Conservation (phyloP, 2,888 invertebrate genomes). For the Heliconius erato region DNA sequence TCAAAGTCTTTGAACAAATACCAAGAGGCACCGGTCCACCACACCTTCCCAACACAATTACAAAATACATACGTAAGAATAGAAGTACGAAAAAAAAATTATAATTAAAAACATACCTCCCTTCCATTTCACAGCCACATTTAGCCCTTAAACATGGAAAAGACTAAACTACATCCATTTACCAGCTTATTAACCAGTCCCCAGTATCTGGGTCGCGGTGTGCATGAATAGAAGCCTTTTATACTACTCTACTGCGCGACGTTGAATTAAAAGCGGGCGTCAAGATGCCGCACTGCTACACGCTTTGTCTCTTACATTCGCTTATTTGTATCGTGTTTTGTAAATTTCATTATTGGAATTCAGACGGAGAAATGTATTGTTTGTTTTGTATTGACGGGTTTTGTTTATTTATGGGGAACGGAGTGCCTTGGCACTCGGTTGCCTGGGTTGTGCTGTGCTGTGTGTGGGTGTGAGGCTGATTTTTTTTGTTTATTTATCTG, state of each 20-base stretch:
- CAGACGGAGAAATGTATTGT: conserved; percentile 8
- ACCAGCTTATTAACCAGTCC: conserved; percentile 53
- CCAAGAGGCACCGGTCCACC: neutral
- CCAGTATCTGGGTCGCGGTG: conserved; percentile 62
- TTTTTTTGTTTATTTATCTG: too few species aligned
- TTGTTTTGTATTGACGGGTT: neutral
- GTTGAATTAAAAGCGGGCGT: conserved; percentile 67
- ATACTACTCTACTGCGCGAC: conserved; percentile 67
- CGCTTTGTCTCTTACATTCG: conserved; percentile 39
- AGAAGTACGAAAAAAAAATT: neutral
- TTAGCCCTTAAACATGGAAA: conserved; percentile 13
- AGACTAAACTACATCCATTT: conserved; percentile 37
- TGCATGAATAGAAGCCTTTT: conserved; percentile 65
- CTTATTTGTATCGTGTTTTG: conserved; percentile 39
- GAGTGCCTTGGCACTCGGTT: neutral
- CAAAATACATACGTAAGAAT: neutral
- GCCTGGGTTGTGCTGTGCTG: too few species aligned
- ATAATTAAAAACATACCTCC: neutral
- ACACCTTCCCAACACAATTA: neutral
- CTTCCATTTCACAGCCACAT: neutral
- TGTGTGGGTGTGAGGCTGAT: too few species aligned
- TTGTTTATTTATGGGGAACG: neutral
- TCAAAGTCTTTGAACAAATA: too few species aligned
- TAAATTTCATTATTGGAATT: conserved; percentile 30
- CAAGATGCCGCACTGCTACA: conserved; percentile 56